phyloP scores from a whole-genome alignment of 2,797 vertebrate genomes.

The Dendrocincla fuliginosa region DNA sequence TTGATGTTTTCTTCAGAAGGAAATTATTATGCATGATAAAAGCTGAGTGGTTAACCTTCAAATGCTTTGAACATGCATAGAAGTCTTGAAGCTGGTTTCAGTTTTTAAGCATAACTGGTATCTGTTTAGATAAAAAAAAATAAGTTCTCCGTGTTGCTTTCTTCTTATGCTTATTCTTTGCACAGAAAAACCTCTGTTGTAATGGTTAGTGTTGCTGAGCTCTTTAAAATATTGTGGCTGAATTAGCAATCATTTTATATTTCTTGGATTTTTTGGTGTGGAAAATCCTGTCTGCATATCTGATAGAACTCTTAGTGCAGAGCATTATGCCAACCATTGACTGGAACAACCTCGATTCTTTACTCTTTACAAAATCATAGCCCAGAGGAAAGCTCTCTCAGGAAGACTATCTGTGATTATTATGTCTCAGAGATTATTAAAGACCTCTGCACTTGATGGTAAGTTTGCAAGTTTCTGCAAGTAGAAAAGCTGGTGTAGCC shows the following conservation, averaged over 20 bases:
- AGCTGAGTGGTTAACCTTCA: neutral
- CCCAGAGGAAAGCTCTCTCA: neutral
- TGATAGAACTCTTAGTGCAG: neutral
- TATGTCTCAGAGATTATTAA: neutral
- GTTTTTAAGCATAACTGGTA: neutral
- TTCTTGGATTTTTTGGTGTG: neutral
- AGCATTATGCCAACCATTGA: neutral
- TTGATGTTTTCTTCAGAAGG: neutral
- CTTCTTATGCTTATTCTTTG: neutral
- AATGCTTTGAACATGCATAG: neutral
- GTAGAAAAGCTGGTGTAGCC: neutral
- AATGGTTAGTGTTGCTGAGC: neutral
- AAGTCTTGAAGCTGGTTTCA: neutral
- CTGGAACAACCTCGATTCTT: neutral
- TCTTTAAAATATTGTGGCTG: fast-evolving
- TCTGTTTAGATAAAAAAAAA: neutral
- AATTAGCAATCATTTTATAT: neutral
- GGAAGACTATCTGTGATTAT: neutral
- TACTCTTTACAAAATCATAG: neutral
- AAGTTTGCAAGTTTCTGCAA: neutral
- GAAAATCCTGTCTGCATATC: neutral
- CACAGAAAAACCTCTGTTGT: neutral
- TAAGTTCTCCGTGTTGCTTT: neutral
- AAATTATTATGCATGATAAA: neutral
- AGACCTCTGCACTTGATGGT: neutral